Conservation (phyloP, 2,888 invertebrate species). For the Dynastes tityus region DNA sequence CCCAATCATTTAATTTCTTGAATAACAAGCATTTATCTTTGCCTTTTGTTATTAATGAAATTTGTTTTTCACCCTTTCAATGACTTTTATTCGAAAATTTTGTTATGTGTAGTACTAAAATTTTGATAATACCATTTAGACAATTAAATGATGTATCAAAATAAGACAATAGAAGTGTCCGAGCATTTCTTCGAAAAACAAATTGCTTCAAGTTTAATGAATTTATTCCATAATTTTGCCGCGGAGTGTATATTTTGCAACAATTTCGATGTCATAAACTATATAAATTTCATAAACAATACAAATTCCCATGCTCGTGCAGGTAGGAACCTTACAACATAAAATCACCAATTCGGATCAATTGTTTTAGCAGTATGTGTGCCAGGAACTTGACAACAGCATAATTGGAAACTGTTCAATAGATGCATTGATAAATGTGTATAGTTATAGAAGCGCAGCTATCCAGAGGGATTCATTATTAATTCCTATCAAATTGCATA, state of each 20-base stretch:
- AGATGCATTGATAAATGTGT: neutral
- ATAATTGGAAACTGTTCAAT: slow-evolving; percentile 8
- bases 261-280: neutral
- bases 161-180: slow-evolving; percentile 20
- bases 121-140: too few species aligned
- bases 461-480: neutral
- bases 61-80: too few species aligned
- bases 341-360: neutral
- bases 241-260: too few species aligned
- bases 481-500: slow-evolving; percentile 7
- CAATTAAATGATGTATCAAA: too few species aligned
- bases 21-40: too few species aligned
- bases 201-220: too few species aligned
- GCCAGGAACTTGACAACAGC: neutral
- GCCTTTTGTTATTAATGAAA: too few species aligned
- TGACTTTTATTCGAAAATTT: too few species aligned
- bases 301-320: too few species aligned
- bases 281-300: neutral
- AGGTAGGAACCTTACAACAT: neutral
- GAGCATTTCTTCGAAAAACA: neutral
- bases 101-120: too few species aligned
- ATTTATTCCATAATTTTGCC: too few species aligned
- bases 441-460: neutral
- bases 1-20: too few species aligned
- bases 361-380: neutral